Evolutionary conservation across 2,113 vertebrate genomes (phyloP), one percentile per base, ranked within the genome.

Genomic region (Rhynchopsitta pachyrhyncha): DNA sequence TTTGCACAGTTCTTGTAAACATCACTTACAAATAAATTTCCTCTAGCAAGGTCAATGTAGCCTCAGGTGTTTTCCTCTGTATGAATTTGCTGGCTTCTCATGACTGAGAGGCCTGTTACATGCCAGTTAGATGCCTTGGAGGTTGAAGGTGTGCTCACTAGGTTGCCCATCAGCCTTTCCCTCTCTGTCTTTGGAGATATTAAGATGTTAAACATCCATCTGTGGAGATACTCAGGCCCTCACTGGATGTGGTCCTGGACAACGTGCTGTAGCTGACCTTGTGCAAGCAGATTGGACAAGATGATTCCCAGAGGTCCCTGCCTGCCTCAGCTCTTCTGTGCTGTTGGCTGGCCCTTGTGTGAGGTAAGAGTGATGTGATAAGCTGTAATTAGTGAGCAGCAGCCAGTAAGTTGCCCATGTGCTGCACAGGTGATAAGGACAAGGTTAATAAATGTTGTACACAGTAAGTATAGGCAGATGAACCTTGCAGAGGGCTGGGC

Each of bases 1-100:
- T 96, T 94, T 96, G 94, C 94, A 95, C 95, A 95, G 53, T 94
- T 79, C 89, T 81, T 91, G 94, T 94, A 96, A 95, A 95, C 91
- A 69, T 95, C 87, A 90, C 85, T 90, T 82, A 60, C 75, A 89
- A 95, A 95, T 94, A 95, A 96, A 97, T 80, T 47, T 89, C 87
- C 95, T 90, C 53, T 94, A 95, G 93, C 84, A 91, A 94, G 94
- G 85, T 94, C 17, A 2, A 53, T 80, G 71, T 59, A 91, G 94
- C 92, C 93, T 92, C 92, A 74, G 93, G 82, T 95, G 92, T 95
- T 91, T 95, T 94, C 92, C 53, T 95, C 90, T 85, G 57, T 57
- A 94, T 86, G 53, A 75, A 57, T 90, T 87, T 76, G 24, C 71
- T 90, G 87, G 71, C 82, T 83, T 91, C 67, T 79, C 31, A 2